Conservation (phyloP, 1,140 invertebrate species). For the Drosophila pallidifrons region DNA sequence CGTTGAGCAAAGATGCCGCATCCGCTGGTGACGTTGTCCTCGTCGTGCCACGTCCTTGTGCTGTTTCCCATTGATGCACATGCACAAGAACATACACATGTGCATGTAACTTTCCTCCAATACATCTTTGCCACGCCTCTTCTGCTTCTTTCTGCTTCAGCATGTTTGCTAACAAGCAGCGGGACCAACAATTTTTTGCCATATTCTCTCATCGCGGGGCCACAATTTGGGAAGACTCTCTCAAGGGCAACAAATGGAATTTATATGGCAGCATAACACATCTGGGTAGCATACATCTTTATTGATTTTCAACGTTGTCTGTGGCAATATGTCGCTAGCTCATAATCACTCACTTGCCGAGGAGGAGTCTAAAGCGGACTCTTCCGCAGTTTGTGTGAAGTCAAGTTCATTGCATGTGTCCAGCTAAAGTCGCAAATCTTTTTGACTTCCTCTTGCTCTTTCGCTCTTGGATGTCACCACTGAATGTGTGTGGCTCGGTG, state of each 20-base stretch:
- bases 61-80: conserved; percentile 37
- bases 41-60: not conserved
- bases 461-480: not conserved
- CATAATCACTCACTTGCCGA: conserved; percentile 58
- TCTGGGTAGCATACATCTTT: conserved; percentile 57
- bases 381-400: conserved; percentile 28
- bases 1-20: conserved; percentile 75
- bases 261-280: conserved; percentile 66
- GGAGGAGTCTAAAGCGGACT: not conserved
- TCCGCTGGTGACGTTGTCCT: conserved; percentile 54
- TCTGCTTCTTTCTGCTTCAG: conserved; percentile 4
- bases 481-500: conserved; percentile 21
- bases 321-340: conserved; percentile 33
- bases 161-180: conserved; percentile 52
- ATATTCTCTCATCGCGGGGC: conserved; percentile 36
- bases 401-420: conserved; percentile 49
- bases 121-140: not conserved
- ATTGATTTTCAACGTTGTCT: conserved; percentile 63
- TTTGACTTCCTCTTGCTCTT: conserved; percentile 36
- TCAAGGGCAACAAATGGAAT: conserved; percentile 77
- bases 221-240: conserved; percentile 35
- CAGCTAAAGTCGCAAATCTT: conserved; percentile 70
- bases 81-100: conserved; percentile 33
- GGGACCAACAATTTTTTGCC: conserved; percentile 44
- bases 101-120: conserved; percentile 4